A percentile compares a stretch with the other conserved stretches of the same genome.
Evolutionary conservation across 2,888 invertebrate genomes (phyloP).

Genomic region (Eristalis tenax): DNA sequence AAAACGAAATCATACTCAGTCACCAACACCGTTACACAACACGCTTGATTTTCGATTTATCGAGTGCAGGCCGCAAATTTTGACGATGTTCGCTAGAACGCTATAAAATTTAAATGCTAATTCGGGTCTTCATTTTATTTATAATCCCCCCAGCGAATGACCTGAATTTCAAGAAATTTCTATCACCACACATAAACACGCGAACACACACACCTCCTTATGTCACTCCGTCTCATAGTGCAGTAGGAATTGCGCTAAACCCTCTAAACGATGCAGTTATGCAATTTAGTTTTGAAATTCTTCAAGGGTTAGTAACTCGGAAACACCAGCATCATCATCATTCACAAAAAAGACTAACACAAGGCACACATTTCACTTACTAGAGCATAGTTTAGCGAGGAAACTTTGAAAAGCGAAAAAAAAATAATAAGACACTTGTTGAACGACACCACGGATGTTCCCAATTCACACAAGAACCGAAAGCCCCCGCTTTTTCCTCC

Average conservation of each 20-base stretch:
- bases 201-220: conserved; percentile 60
- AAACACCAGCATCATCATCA: conserved; percentile 19
- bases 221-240: conserved; percentile 63
- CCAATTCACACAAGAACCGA: conserved; percentile 36
- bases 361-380: conserved; percentile 49
- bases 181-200: not conserved
- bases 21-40: not conserved
- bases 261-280: conserved; percentile 40
- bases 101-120: conserved; percentile 9
- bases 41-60: not conserved
- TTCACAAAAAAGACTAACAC: not conserved
- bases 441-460: conserved; percentile 22
- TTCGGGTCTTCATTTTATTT: conserved; percentile 34
- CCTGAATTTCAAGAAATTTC: conserved; percentile 46
- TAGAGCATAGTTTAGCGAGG: conserved; percentile 53
- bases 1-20: not conserved
- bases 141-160: conserved; percentile 53
- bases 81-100: not conserved
- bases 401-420: not conserved
- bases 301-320: conserved; percentile 41
- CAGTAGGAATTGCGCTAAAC: not conserved
- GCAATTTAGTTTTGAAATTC: conserved; percentile 46
- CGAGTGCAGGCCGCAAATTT: not conserved
- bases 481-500: not conserved
- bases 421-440: conserved; percentile 28